A percentile compares a stretch with the other conserved stretches of the same genome.
phyloP scores from a whole-genome alignment of 2,888 invertebrate species.

The Acanthococcus lagerstroemiae region DNA sequence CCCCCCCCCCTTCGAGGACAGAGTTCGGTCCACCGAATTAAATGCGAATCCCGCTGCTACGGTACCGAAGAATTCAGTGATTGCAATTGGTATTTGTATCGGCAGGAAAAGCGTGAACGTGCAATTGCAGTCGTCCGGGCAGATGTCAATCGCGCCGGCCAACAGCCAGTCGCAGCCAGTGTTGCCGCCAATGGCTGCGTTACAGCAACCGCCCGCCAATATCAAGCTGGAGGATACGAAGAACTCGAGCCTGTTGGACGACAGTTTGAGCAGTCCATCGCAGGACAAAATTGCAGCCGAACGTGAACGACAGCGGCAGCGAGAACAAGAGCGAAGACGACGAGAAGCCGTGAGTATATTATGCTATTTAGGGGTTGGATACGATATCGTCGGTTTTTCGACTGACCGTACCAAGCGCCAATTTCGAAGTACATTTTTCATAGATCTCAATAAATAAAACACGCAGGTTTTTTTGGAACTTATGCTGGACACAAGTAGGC shows the following conservation, averaged over 20 bases:
- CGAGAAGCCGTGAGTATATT: conserved; percentile 73
- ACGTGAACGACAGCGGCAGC: conserved; percentile 59
- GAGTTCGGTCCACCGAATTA: too few species aligned
- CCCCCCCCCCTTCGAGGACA: too few species aligned
- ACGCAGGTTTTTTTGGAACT: too few species aligned
- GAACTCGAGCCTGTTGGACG: conserved; percentile 14
- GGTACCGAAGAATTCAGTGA: too few species aligned
- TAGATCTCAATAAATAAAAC: too few species aligned
- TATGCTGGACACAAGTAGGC: too few species aligned
- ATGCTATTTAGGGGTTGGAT: too few species aligned
- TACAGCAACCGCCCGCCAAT: not conserved
- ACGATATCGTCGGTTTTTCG: too few species aligned
- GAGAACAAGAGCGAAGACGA: conserved; percentile 82
- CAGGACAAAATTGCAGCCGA: conserved; percentile 53
- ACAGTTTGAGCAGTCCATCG: conserved; percentile 24
- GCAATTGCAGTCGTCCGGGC: conserved; percentile 37
- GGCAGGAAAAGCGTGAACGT: conserved; percentile 46
- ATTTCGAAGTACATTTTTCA: too few species aligned
- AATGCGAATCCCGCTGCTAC: too few species aligned
- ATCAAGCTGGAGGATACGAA: conserved; percentile 31
- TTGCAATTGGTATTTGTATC: too few species aligned
- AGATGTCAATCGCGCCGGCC: not conserved
- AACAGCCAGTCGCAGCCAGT: not conserved
- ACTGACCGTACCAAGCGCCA: too few species aligned
- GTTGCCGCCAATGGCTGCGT: not conserved